Evolutionary conservation across 2,888 invertebrate species (phyloP).

Genomic region (Drosophila colorata): DNA sequence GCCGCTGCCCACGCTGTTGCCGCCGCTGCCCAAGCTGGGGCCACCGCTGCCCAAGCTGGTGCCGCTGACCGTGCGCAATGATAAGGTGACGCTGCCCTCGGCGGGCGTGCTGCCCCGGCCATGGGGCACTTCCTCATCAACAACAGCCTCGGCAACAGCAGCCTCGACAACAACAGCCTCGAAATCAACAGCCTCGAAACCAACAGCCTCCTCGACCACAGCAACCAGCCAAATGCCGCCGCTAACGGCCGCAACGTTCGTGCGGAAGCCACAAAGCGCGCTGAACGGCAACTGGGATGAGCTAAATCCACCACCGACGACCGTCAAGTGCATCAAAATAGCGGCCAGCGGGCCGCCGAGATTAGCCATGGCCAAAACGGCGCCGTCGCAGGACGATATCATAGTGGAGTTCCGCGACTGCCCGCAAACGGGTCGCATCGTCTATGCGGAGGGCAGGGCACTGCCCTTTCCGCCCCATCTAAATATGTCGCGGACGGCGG

Average conservation of each 20-base stretch:
- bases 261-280: background rate
- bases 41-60: slow-evolving; percentile 2
- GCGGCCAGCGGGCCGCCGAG: background rate
- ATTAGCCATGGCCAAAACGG: background rate
- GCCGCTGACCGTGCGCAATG: slow-evolving; percentile 15
- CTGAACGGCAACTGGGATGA: background rate
- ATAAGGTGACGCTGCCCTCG: slow-evolving; percentile 1
- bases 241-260: background rate
- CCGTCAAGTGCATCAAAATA: background rate
- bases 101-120: background rate
- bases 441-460: slow-evolving; percentile 30
- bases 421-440: slow-evolving; percentile 36
- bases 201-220: background rate
- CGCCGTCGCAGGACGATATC: slow-evolving; percentile 30
- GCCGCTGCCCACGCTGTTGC: background rate
- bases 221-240: background rate
- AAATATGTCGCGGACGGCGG: slow-evolving; percentile 48
- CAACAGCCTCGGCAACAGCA: background rate
- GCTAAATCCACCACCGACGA: background rate
- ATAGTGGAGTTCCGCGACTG: slow-evolving; percentile 52
- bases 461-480: slow-evolving; percentile 17
- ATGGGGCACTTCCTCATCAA: background rate
- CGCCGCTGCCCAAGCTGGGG: slow-evolving; percentile 7
- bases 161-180: background rate
- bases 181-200: background rate